These are phyloP conservation scores for Rhadina sibilatrix DNA, from an alignment of 2,113 vertebrate species.

Conservation along the genomic window DNA sequence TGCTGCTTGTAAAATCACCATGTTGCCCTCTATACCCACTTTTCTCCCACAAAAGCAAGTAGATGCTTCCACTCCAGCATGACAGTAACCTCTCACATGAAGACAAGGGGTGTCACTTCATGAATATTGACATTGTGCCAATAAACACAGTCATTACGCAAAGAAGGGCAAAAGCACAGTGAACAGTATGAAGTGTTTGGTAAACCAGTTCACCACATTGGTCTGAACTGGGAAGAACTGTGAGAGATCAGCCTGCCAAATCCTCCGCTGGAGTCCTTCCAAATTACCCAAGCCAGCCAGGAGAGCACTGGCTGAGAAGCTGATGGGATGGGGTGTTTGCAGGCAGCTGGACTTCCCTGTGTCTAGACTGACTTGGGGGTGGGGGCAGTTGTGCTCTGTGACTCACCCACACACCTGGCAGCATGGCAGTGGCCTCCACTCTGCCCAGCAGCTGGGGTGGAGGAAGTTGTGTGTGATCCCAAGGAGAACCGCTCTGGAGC, in stretches of 20 bases:
- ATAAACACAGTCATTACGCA: not conserved
- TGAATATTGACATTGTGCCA: not conserved
- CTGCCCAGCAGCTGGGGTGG: not conserved
- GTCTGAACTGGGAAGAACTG: slow-evolving; percentile 14
- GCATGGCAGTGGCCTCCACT: not conserved
- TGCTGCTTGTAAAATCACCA: not conserved
- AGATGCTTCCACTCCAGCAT: not conserved
- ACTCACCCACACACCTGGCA: not conserved
- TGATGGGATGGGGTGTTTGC: not conserved
- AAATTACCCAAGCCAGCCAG: not conserved
- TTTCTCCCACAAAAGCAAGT: not conserved
- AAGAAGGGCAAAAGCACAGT: not conserved
- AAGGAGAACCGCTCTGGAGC: not conserved
- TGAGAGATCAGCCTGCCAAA: slow-evolving; percentile 13
- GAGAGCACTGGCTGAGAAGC: not conserved
- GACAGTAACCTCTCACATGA: not conserved
- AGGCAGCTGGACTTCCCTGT: not conserved
- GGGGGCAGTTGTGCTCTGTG: fast-evolving
- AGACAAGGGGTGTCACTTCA: not conserved
- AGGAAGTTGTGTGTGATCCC: not conserved
- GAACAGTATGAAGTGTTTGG: not conserved
- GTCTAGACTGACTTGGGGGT: not conserved
- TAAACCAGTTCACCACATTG: slow-evolving; percentile 20
- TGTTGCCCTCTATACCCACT: not conserved
- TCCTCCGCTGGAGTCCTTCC: not conserved